Evolutionary conservation across 2,113 vertebrate genomes (phyloP).

Genomic region (Eulemur rufifrons): DNA sequence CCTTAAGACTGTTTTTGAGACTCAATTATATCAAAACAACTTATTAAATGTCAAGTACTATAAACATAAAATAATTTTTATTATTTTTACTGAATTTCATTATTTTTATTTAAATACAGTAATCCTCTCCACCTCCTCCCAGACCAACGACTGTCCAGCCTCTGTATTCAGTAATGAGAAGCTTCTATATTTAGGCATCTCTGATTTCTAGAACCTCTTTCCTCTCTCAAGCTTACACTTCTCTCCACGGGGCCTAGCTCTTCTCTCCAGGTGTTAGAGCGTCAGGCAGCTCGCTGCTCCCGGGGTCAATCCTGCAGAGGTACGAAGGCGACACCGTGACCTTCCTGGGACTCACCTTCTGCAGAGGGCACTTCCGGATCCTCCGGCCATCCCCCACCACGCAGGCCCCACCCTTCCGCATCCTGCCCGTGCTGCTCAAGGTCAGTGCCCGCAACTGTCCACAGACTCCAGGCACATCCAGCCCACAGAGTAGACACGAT

Average conservation of each 20-base stretch:
- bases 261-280: not conserved
- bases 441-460: too few relatives aligned
- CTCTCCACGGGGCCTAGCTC: not conserved
- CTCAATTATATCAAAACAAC: not conserved
- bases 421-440: not conserved
- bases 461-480: not conserved
- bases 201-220: not conserved
- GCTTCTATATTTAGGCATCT: not conserved
- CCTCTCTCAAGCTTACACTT: not conserved
- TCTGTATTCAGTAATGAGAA: not conserved
- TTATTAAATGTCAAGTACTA: not conserved
- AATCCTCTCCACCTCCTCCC: not conserved
- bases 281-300: not conserved
- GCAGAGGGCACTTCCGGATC: fast-evolving
- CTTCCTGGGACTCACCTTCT: not conserved
- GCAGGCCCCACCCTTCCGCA: not conserved
- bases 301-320: not conserved
- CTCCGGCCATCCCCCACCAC: not conserved
- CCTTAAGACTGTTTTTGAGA: constrained; percentile 20
- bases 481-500: not conserved
- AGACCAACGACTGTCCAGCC: not conserved
- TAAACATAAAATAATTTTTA: not conserved
- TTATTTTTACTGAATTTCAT: not conserved
- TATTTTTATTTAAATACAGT: not conserved
- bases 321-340: too few relatives aligned